Evolutionary conservation across 1,140 invertebrate genomes (phyloP).

Genomic region (Orius laevigatus): DNA sequence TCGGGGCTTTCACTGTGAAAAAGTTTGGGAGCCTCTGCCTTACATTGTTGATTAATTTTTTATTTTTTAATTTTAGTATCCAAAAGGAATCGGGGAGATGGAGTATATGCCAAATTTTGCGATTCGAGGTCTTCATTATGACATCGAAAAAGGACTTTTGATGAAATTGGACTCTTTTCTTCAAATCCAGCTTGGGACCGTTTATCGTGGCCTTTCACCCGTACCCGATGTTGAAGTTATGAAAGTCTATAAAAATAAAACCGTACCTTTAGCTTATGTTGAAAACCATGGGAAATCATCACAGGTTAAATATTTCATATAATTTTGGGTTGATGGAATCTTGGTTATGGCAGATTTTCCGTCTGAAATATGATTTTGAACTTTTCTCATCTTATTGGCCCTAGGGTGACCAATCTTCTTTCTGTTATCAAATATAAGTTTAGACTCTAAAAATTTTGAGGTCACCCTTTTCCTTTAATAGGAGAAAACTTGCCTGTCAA

Average conservation of each 20-base stretch:
- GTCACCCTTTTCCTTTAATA: too few relatives aligned
- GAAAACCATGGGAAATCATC: constrained; percentile 29
- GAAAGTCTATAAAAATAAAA: constrained; percentile 68
- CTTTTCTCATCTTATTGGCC: neutral
- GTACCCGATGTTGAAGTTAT: constrained; percentile 74
- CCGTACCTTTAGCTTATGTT: constrained; percentile 66
- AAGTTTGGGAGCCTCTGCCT: too few relatives aligned
- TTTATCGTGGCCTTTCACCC: constrained; percentile 73
- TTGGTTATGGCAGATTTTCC: neutral
- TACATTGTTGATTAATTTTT: too few relatives aligned
- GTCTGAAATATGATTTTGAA: neutral
- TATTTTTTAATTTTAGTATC: constrained; percentile 57
- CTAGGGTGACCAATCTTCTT: neutral
- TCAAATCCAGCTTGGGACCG: constrained; percentile 87
- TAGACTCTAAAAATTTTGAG: too few relatives aligned
- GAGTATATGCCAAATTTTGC: constrained; percentile 82
- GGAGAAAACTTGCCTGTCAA: too few relatives aligned
- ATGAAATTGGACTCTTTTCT: constrained; percentile 92
- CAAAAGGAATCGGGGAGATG: constrained; percentile 59
- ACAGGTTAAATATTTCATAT: constrained; percentile 14
- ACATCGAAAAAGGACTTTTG: constrained; percentile 87
- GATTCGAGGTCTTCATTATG: constrained; percentile 87
- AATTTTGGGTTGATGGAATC: neutral
- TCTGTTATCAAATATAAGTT: too few relatives aligned
- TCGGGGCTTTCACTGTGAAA: too few relatives aligned